Conservation (phyloP, 1,140 invertebrate species). For the Linepithema humile region DNA sequence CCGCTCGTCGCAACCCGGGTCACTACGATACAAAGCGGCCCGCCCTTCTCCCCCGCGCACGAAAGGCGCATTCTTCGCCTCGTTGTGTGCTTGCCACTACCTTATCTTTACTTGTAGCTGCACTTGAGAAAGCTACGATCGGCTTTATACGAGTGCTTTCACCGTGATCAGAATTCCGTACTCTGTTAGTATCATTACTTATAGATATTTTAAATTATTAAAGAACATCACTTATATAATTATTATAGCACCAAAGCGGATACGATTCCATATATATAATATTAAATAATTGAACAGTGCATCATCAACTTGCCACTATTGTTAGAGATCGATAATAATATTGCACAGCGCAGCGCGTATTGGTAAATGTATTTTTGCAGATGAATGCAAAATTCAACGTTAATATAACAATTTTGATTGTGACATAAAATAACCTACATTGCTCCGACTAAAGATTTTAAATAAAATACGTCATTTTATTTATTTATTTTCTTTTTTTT, state of each 20-base stretch:
- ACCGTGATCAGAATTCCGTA: background rate
- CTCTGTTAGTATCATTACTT: background rate
- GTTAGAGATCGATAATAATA: too few species aligned
- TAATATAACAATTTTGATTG: too few species aligned
- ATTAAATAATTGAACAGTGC: background rate
- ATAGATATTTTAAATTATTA: background rate
- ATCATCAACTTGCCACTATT: background rate
- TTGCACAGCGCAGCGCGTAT: too few species aligned
- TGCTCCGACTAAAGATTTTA: too few species aligned
- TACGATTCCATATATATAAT: background rate
- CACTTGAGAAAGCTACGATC: background rate
- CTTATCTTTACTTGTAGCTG: background rate
- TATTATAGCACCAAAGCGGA: background rate
- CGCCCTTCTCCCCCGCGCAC: background rate
- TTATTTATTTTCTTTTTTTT: too few species aligned
- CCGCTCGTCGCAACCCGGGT: slow-evolving; percentile 19
- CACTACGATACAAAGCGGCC: slow-evolving; percentile 20
- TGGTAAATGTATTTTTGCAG: too few species aligned
- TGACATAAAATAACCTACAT: too few species aligned
- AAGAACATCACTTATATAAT: background rate
- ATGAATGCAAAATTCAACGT: too few species aligned
- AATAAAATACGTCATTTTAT: too few species aligned
- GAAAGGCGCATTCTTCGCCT: slow-evolving; percentile 23
- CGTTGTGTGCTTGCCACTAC: background rate
- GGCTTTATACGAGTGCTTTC: slow-evolving; percentile 5